Evolutionary conservation across 2,797 vertebrate species (phyloP).

Genomic region (Allobates femoralis): DNA sequence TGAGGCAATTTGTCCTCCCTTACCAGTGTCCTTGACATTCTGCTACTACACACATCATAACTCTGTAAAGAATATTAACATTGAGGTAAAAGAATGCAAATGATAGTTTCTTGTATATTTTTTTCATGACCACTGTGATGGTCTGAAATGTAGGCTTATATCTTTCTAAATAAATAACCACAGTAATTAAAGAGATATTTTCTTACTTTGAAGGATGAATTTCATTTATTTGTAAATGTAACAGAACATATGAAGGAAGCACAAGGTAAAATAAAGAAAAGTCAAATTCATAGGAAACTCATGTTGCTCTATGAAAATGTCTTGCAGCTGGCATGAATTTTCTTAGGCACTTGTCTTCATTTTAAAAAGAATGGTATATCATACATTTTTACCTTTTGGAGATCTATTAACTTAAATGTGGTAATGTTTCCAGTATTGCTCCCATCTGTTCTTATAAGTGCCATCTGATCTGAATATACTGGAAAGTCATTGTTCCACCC

Average conservation of each 20-base stretch:
- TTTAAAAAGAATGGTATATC: constrained; percentile 21
- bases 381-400: constrained; percentile 42
- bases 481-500: constrained; percentile 40
- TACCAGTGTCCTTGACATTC: constrained; percentile 42
- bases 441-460: constrained; percentile 54
- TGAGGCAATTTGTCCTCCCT: constrained; percentile 2
- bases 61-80: constrained; percentile 28
- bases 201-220: background rate
- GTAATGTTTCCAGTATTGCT: constrained; percentile 55
- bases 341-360: constrained; percentile 20
- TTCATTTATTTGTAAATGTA: constrained; percentile 45
- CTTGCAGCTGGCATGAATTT: constrained; percentile 42
- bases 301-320: constrained; percentile 30
- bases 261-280: constrained; percentile 18
- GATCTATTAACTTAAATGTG: constrained; percentile 48
- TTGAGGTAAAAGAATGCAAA: constrained; percentile 38
- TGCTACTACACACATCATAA: background rate
- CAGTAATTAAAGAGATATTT: constrained; percentile 31
- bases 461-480: constrained; percentile 49
- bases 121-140: constrained; percentile 12
- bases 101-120: constrained; percentile 40
- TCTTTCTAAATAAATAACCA: constrained; percentile 50
- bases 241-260: constrained; percentile 3
- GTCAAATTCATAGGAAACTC: constrained; percentile 16
- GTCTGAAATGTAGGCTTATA: background rate